These are phyloP conservation scores for Macheiramphus alcinus DNA, from an alignment of 2,113 vertebrate genomes.

Conservation along the genomic window DNA sequence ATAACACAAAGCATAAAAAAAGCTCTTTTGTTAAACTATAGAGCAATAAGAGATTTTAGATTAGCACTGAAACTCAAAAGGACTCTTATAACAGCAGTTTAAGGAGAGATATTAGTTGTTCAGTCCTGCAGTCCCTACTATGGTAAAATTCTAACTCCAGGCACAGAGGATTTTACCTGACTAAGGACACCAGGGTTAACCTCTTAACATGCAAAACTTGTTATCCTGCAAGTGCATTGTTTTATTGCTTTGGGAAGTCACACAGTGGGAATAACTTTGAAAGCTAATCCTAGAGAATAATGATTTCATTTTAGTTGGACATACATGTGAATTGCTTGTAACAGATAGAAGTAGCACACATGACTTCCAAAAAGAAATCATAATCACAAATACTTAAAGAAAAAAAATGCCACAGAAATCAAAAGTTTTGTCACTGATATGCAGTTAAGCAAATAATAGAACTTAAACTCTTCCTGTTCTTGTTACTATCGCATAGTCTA, in stretches of 20 bases:
- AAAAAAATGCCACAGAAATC: neutral
- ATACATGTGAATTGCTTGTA: neutral
- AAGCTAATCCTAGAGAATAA: neutral
- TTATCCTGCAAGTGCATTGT: neutral
- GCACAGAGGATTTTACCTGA: neutral
- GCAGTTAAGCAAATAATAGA: neutral
- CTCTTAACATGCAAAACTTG: neutral
- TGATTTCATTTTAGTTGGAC: neutral
- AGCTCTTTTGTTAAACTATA: neutral
- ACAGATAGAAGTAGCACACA: neutral
- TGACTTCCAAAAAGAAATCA: neutral
- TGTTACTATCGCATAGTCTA: neutral
- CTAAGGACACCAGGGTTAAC: neutral
- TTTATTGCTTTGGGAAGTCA: neutral
- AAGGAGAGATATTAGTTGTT: neutral
- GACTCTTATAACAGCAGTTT: neutral
- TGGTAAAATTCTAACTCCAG: neutral
- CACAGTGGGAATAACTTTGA: neutral
- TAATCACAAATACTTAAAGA: neutral
- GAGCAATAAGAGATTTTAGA: constrained; percentile 1
- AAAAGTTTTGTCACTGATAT: neutral
- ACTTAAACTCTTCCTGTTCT: neutral
- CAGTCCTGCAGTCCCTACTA: neutral
- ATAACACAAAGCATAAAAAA: constrained; percentile 5
- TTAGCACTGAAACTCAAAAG: neutral